phyloP scores from a whole-genome alignment of 2,113 vertebrate genomes.

The Corvus moneduloides region DNA sequence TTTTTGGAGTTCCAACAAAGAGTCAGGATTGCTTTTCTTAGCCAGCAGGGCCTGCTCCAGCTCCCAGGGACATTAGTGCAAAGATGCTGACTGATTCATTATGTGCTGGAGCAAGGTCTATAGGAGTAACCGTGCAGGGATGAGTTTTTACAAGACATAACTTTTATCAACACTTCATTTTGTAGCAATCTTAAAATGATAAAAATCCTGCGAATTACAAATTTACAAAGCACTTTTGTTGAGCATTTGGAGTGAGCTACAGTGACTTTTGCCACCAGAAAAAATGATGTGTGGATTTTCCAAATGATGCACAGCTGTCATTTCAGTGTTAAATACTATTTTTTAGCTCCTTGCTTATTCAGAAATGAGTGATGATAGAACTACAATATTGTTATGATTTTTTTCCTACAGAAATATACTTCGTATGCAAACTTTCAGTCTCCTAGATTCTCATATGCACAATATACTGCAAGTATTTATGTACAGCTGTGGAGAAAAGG shows the following conservation, averaged over 20 bases:
- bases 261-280: not conserved
- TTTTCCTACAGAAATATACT: not conserved
- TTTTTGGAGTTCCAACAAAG: not conserved
- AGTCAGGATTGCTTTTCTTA: not conserved
- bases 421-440: not conserved
- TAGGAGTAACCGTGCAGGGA: fast-evolving
- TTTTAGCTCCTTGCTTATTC: not conserved
- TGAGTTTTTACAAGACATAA: not conserved
- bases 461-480: not conserved
- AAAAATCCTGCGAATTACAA: not conserved
- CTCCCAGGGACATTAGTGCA: not conserved
- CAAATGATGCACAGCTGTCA: not conserved
- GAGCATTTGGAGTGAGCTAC: not conserved
- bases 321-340: not conserved
- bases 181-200: not conserved
- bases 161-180: not conserved
- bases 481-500: not conserved
- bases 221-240: not conserved
- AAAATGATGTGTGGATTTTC: not conserved
- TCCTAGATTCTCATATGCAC: not conserved
- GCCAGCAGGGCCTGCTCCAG: not conserved
- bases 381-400: not conserved
- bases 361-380: not conserved
- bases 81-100: not conserved
- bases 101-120: not conserved